phyloP scores from a whole-genome alignment of 2,888 invertebrate genomes.

The Luffia ferchaultella region DNA sequence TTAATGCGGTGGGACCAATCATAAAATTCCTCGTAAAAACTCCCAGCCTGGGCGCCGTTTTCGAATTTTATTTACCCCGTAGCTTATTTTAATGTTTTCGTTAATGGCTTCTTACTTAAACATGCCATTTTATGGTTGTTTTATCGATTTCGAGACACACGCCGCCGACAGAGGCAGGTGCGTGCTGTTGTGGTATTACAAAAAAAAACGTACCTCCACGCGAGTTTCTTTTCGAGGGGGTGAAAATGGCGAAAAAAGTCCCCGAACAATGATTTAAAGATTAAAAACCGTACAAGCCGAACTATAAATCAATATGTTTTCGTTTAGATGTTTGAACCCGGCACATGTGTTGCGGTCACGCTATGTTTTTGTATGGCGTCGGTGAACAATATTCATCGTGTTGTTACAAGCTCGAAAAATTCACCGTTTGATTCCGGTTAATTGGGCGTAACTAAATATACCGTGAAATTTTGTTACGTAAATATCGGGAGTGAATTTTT shows the following conservation, averaged over 20 bases:
- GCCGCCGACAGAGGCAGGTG: conserved; percentile 3
- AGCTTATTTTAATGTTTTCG: conserved; percentile 33
- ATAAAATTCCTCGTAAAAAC: conserved; percentile 7
- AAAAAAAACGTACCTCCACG: neutral
- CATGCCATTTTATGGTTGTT: conserved; percentile 27
- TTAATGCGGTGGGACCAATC: conserved; percentile 3
- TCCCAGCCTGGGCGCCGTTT: conserved; percentile 17
- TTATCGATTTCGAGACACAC: conserved; percentile 27
- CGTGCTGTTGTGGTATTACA: neutral
- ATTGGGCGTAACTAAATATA: conserved; percentile 45
- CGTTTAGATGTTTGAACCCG: neutral
- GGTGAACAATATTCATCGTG: neutral
- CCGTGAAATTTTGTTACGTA: conserved; percentile 33
- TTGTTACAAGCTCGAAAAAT: neutral
- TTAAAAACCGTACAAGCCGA: neutral
- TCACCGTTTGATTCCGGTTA: conserved; percentile 15
- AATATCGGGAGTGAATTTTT: conserved; percentile 36
- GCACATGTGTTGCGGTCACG: neutral
- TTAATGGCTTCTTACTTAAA: conserved; percentile 48
- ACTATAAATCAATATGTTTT: neutral
- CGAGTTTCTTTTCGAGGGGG: neutral
- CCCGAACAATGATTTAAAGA: neutral
- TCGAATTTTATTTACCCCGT: conserved; percentile 28
- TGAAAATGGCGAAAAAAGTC: neutral
- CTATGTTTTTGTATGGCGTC: neutral